Conservation (phyloP, 1,140 invertebrate species). For the Drosophila neocordata region DNA sequence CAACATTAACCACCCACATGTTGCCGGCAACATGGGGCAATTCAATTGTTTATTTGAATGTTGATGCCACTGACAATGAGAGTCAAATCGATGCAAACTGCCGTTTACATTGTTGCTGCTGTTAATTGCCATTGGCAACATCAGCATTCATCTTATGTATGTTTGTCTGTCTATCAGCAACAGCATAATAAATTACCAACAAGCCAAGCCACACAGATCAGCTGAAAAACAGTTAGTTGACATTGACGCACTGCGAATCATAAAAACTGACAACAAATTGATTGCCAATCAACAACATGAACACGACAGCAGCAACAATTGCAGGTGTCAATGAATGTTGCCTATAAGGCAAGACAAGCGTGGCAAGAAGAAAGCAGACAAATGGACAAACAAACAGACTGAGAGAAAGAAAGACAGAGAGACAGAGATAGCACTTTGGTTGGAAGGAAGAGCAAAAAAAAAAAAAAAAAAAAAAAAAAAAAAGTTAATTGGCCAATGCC, state of each 20-base stretch:
- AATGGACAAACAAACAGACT: too few species aligned
- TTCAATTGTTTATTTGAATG: constrained; percentile 26
- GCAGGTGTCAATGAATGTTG: constrained; percentile 80
- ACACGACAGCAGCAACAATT: constrained; percentile 69
- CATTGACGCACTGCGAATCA: constrained; percentile 79
- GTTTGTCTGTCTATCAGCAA: constrained; percentile 23
- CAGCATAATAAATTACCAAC: constrained; percentile 67
- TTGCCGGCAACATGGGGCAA: constrained; percentile 11
- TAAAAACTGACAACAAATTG: constrained; percentile 81
- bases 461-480: too few species aligned
- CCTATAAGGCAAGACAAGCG: constrained; percentile 74
- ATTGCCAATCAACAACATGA: constrained; percentile 80
- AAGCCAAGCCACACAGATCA: constrained; percentile 29
- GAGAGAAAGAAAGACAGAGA: constrained; percentile 2
- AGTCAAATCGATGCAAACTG: constrained; percentile 19
- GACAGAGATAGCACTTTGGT: constrained; percentile 3
- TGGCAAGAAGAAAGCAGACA: constrained; percentile 25
- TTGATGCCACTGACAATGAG: constrained; percentile 12
- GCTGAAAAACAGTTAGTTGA: constrained; percentile 69
- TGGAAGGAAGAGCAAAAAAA: constrained; percentile 40
- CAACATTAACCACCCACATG: constrained; percentile 53
- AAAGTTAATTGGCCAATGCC: constrained; percentile 78
- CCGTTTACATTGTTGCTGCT: constrained; percentile 28
- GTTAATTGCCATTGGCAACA: constrained; percentile 39
- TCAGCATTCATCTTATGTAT: background rate